Percentiles rank a stretch among this genome's conserved stretches.
phyloP scores from a whole-genome alignment of 2,888 invertebrate species.

The Orthosia incerta region DNA sequence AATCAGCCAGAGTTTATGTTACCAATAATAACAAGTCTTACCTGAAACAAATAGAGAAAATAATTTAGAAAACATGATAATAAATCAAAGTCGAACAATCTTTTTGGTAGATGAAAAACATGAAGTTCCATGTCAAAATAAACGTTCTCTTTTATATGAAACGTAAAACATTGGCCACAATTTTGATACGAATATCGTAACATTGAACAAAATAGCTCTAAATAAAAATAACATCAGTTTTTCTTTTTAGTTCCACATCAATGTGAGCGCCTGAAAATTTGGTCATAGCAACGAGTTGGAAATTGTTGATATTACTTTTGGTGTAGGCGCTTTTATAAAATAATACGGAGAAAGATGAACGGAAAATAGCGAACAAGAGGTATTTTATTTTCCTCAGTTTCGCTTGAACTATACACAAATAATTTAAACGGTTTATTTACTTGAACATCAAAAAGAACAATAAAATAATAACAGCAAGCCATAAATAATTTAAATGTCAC shows the following conservation, averaged over 20 bases:
- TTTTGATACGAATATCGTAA: conserved; percentile 15
- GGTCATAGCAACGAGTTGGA: conserved; percentile 51
- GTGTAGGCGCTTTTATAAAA: conserved; percentile 50
- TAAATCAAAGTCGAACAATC: conserved; percentile 14
- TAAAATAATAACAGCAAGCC: background rate
- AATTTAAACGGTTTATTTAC: conserved; percentile 9
- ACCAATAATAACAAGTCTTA: conserved; percentile 44
- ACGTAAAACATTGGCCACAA: conserved; percentile 6
- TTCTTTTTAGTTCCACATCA: conserved; percentile 16
- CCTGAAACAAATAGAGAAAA: conserved; percentile 63
- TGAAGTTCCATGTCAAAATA: conserved; percentile 7
- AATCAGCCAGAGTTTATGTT: conserved; percentile 14
- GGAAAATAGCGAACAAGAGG: background rate
- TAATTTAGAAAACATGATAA: conserved; percentile 33
- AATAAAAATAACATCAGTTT: conserved; percentile 27
- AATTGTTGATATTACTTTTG: conserved; percentile 55
- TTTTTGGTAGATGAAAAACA: background rate
- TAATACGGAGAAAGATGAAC: background rate
- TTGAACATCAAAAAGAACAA: background rate
- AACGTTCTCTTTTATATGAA: conserved; percentile 13
- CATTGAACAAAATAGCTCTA: conserved; percentile 16
- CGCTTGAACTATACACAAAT: background rate
- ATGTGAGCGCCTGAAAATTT: conserved; percentile 58
- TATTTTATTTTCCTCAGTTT: background rate
- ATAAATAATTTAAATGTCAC: conserved; percentile 20